Conservation (phyloP, 1,140 invertebrate genomes). For the Apis florea region DNA sequence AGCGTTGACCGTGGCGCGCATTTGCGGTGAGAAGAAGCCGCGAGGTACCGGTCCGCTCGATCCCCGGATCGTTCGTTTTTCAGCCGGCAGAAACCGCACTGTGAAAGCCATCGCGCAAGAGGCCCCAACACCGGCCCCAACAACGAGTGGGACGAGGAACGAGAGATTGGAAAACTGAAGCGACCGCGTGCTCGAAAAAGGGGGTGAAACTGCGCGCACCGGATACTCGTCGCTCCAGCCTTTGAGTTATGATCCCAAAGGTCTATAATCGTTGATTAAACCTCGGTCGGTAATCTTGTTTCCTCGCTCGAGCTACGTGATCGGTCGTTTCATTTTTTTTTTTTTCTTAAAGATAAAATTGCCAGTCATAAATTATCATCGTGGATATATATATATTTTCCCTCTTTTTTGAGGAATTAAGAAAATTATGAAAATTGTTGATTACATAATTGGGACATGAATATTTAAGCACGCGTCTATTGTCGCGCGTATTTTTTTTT, state of each 20-base stretch:
- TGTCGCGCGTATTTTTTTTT: too few relatives aligned
- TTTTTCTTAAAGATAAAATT: background rate
- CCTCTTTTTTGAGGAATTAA: too few relatives aligned
- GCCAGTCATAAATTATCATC: too few relatives aligned
- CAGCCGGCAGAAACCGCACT: slow-evolving; percentile 48
- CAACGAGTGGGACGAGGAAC: background rate
- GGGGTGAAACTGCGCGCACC: slow-evolving; percentile 26
- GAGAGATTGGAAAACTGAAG: slow-evolving; percentile 36
- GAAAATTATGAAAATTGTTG: too few relatives aligned
- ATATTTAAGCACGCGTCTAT: too few relatives aligned
- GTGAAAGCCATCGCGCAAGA: slow-evolving; percentile 51
- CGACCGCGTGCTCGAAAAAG: slow-evolving; percentile 46
- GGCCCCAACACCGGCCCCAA: background rate
- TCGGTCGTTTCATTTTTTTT: background rate
- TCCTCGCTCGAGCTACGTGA: background rate
- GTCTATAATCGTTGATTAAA: slow-evolving; percentile 61
- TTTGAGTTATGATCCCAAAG: slow-evolving; percentile 55
- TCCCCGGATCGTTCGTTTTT: slow-evolving; percentile 51
- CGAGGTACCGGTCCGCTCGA: slow-evolving; percentile 33
- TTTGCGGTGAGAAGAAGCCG: slow-evolving; percentile 58
- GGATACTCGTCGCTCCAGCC: slow-evolving; percentile 23
- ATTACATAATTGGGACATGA: too few relatives aligned
- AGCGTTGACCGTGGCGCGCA: slow-evolving; percentile 43
- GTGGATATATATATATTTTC: too few relatives aligned
- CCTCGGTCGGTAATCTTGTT: slow-evolving; percentile 6